Evolutionary conservation across 2,888 invertebrate genomes (phyloP).

Genomic region (Thymelicus lineola): DNA sequence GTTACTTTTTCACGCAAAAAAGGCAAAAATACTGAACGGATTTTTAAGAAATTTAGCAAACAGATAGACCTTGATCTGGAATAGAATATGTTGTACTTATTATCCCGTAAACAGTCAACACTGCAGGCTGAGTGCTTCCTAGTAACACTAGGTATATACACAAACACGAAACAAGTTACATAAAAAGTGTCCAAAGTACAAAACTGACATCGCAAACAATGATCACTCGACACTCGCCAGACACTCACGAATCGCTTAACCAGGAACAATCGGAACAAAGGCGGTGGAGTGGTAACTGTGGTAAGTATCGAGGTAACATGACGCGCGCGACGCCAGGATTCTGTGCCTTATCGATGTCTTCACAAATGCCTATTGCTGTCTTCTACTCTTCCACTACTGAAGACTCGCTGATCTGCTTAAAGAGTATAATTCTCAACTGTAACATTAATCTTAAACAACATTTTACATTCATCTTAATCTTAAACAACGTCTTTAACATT

Average conservation of each 20-base stretch:
- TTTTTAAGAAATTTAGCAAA: too few species aligned
- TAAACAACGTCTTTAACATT: too few species aligned
- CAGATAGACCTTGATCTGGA: too few species aligned
- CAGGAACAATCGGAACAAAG: constrained; percentile 52
- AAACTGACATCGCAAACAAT: constrained; percentile 40
- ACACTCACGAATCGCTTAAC: constrained; percentile 45
- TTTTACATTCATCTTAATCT: too few species aligned
- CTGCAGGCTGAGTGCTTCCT: too few species aligned
- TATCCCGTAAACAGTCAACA: too few species aligned
- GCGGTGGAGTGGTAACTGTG: constrained; percentile 39
- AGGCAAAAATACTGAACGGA: too few species aligned
- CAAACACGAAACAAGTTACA: background rate
- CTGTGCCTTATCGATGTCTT: constrained; percentile 54
- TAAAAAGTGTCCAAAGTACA: constrained; percentile 1
- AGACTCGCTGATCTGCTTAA: constrained; percentile 4
- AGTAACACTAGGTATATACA: too few species aligned
- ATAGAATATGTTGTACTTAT: too few species aligned
- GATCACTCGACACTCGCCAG: constrained; percentile 32
- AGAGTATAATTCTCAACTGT: too few species aligned
- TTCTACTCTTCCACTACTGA: constrained; percentile 6
- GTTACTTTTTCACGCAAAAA: too few species aligned
- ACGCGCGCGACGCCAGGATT: constrained; percentile 47
- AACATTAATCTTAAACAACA: too few species aligned
- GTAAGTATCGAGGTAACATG: constrained; percentile 43
- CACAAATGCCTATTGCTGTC: constrained; percentile 36